Percentiles rank a stretch among this genome's conserved stretches.
These are phyloP conservation scores for Pegea sp. DNA, from an alignment of 23 tunicate genomes.

Conservation along the genomic window DNA sequence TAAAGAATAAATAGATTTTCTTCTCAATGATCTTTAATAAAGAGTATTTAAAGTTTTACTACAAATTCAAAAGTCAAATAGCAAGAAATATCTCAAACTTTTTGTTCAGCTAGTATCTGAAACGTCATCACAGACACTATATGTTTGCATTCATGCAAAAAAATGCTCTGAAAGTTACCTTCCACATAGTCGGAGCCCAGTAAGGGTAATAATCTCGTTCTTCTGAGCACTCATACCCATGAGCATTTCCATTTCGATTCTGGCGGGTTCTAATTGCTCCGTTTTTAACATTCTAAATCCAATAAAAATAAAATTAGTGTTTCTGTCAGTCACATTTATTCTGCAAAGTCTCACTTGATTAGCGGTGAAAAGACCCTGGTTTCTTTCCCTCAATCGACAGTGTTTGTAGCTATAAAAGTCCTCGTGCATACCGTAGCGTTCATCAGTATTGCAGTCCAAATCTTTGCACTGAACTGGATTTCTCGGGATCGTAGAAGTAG, in stretches of 20 bases:
- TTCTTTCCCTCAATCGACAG: slow-evolving; percentile 36
- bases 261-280: slow-evolving; percentile 52
- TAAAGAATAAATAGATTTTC: too few relatives aligned
- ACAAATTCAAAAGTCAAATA: too few relatives aligned
- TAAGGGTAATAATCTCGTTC: slow-evolving; percentile 96
- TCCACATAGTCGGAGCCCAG: slow-evolving; percentile 66
- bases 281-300: not conserved
- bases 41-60: too few relatives aligned
- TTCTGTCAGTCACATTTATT: not conserved
- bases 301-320: not conserved
- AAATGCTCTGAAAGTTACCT: slow-evolving; percentile 13
- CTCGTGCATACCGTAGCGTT: slow-evolving; percentile 65
- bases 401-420: slow-evolving; percentile 26
- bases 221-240: slow-evolving; percentile 81
- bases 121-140: too few relatives aligned
- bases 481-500: slow-evolving; percentile 28
- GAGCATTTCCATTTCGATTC: slow-evolving; percentile 39
- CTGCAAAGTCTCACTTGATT: slow-evolving; percentile 8
- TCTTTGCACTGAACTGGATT: slow-evolving; percentile 30
- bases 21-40: too few relatives aligned
- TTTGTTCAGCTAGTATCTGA: too few relatives aligned
- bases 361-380: slow-evolving; percentile 54
- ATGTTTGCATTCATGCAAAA: too few relatives aligned
- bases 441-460: slow-evolving; percentile 34
- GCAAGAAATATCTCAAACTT: too few relatives aligned